Conservation (phyloP, 2,797 vertebrate species). For the Moxostoma hubbsi region DNA sequence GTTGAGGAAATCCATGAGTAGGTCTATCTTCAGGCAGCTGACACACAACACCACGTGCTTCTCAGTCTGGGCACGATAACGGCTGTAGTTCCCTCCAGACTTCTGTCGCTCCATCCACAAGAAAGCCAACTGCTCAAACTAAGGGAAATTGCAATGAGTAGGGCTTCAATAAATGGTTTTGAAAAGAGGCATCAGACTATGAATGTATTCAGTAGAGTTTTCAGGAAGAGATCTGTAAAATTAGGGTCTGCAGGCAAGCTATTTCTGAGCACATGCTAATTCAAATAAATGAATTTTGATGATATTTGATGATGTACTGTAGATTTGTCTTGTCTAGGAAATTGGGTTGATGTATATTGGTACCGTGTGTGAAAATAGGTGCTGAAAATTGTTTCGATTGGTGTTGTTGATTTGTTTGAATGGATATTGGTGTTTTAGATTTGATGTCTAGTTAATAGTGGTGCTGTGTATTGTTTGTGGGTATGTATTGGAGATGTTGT, state of each 20-base stretch:
- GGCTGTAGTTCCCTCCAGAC: constrained; percentile 86
- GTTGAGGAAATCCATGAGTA: constrained; percentile 87
- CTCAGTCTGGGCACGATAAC: constrained; percentile 85
- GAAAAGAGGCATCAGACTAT: too few relatives aligned
- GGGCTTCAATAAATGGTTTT: too few relatives aligned
- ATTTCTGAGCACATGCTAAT: background rate
- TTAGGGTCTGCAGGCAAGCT: background rate
- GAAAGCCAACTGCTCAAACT: constrained; percentile 88
- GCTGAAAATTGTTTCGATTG: too few relatives aligned
- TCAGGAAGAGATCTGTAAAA: background rate
- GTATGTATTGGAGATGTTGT: too few relatives aligned
- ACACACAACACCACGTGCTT: constrained; percentile 86
- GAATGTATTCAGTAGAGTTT: background rate
- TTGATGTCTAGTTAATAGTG: too few relatives aligned
- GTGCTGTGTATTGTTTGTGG: too few relatives aligned
- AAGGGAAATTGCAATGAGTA: constrained; percentile 55
- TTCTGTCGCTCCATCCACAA: constrained; percentile 88
- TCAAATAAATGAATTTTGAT: background rate
- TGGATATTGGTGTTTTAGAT: too few relatives aligned
- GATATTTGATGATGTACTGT: background rate
- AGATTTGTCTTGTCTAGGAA: background rate
- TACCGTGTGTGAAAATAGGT: too few relatives aligned
- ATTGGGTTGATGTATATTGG: background rate
- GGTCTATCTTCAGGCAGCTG: constrained; percentile 85
- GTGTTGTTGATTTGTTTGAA: too few relatives aligned